A percentile compares a stretch with the other conserved stretches of the same genome.
Evolutionary conservation across 2,888 invertebrate species (phyloP).

Genomic region (Chymomyza fuscimana): DNA sequence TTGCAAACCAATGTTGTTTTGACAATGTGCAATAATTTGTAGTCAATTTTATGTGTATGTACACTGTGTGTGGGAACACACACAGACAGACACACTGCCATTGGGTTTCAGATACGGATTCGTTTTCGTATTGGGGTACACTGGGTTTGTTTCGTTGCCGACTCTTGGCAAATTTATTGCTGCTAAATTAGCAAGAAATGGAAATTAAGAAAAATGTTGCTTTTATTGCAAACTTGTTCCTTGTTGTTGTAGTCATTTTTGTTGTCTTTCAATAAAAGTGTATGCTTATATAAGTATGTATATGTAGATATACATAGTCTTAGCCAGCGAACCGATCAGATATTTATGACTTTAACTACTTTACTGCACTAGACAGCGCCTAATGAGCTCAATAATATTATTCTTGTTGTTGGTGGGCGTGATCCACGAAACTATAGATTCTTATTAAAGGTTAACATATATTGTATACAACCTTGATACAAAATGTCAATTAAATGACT

Average conservation of each 20-base stretch:
- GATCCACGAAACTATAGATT: neutral
- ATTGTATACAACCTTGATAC: neutral
- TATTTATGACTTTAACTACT: slow-evolving; percentile 14
- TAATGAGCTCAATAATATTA: neutral
- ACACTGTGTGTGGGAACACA: slow-evolving; percentile 49
- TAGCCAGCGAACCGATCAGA: neutral
- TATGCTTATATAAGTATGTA: slow-evolving; percentile 54
- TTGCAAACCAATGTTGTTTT: slow-evolving; percentile 78
- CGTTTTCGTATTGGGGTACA: neutral
- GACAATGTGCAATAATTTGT: slow-evolving; percentile 78
- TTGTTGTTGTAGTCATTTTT: slow-evolving; percentile 47
- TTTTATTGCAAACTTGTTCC: slow-evolving; percentile 66
- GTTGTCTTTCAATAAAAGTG: slow-evolving; percentile 72
- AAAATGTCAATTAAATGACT: neutral
- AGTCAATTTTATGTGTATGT: slow-evolving; percentile 73
- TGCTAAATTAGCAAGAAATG: slow-evolving; percentile 74
- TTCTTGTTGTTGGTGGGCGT: slow-evolving; percentile 1
- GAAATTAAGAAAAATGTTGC: slow-evolving; percentile 73
- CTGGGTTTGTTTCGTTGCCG: slow-evolving; percentile 51
- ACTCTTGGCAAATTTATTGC: slow-evolving; percentile 62
- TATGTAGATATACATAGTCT: neutral
- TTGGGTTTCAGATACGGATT: neutral
- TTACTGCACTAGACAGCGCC: neutral
- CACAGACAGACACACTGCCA: neutral
- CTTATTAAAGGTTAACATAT: neutral